Base-by-base conservation (phyloP, 1,140 invertebrate genomes). In the Pachypeltis micranthus region DNA sequence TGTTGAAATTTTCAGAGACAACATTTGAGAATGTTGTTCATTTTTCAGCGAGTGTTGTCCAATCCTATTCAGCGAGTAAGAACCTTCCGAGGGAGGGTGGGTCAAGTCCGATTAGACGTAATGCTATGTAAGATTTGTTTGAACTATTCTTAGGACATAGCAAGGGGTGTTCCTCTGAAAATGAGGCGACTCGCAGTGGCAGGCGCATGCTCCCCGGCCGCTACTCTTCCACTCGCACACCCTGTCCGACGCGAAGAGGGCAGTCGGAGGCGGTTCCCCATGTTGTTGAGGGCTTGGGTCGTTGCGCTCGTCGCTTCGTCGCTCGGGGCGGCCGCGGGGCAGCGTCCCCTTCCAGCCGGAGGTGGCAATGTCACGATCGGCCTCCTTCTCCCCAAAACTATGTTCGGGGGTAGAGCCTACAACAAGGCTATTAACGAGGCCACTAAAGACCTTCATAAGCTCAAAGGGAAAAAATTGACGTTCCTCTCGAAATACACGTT, bases 401-500 rank as follows among this genome's bases (percentile, higher is more conserved):
- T 75, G 68, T 85, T 86, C 66, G 78, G 80, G 0, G 78, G 77
- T 44, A 78, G 87, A 0, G 84, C 85, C 65, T 88, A 88, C 71
- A 79, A 79, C 56, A 77, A 80, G 44, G 83, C 84, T 7, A 83
- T 88, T 51, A 81, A 82, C 63, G 79, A 78, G 29, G 82, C 84
- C 1, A 77, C 87, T 14, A 72, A 75, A 2, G 77, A 77, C 4
- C 71, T 88, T 2, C 78, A 80, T 39, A 82, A 81, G 70, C 77
- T 77, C 3, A 78, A 57, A 72, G 78, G 39, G 69, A 72, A 69
- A n/a, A 81, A 78, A 66, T 76, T 82, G 62, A 77, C 76, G 64
- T 86, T 85, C 72, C 70, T 85, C 31, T 79, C 82, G 69, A 78
- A 81, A 65, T 85, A 83, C 70, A 75, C 76, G 26, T 85, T 86